Conservation (phyloP, 2,113 vertebrate genomes). For the Archilochus colubris region DNA sequence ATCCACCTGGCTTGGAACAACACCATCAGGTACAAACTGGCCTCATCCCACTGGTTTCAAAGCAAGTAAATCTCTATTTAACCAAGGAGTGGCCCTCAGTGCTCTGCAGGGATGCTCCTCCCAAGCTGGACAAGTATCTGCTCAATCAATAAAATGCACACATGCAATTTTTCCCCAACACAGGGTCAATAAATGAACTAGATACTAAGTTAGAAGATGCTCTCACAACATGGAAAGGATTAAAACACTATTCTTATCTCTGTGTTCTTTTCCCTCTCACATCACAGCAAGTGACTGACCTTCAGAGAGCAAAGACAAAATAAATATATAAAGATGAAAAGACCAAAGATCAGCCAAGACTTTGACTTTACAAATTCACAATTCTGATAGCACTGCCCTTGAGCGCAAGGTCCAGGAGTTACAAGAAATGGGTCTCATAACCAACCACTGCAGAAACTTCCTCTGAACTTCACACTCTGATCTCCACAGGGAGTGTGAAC, state of each 20-base stretch:
- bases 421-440: neutral
- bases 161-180: neutral
- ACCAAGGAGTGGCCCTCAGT: accelerated
- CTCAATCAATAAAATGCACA: neutral
- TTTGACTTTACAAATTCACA: neutral
- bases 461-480: neutral
- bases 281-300: neutral
- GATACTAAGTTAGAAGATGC: neutral
- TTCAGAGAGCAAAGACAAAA: neutral
- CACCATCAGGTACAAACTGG: neutral
- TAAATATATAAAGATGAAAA: neutral
- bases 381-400: neutral
- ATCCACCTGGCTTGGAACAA: neutral
- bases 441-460: neutral
- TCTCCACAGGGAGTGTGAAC: neutral
- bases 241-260: neutral
- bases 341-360: neutral
- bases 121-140: neutral
- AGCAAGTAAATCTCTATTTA: neutral
- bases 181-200: neutral
- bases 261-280: neutral
- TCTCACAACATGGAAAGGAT: neutral
- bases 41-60: neutral
- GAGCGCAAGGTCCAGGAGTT: neutral
- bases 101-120: neutral